phyloP scores from a whole-genome alignment of 1,140 invertebrate species.

The Phymorhynchus buccinoides region DNA sequence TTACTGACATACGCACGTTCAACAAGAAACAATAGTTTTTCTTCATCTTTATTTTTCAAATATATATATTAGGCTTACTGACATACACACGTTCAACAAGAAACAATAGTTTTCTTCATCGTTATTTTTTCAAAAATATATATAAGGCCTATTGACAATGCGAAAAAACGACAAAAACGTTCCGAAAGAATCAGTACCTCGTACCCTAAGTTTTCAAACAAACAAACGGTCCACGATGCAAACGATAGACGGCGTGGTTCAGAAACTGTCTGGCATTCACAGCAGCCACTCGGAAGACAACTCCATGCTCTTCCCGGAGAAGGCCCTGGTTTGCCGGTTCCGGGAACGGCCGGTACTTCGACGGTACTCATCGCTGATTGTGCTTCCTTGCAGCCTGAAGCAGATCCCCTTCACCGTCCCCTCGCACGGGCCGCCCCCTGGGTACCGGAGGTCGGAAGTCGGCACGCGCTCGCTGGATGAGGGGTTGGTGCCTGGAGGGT shows the following conservation, averaged over 20 bases:
- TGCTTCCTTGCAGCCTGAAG: conserved; percentile 66
- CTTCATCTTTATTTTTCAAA: too few species aligned
- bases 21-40: too few species aligned
- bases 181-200: too few species aligned
- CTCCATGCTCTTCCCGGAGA: conserved; percentile 17
- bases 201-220: too few species aligned
- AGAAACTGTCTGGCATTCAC: too few species aligned
- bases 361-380: conserved; percentile 62
- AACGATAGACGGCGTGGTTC: not conserved
- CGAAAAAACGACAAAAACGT: too few species aligned
- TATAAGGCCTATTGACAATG: too few species aligned
- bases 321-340: conserved; percentile 25
- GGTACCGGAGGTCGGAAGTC: conserved; percentile 27
- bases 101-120: too few species aligned
- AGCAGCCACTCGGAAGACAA: not conserved
- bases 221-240: not conserved
- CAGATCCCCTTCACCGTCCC: conserved; percentile 70
- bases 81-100: too few species aligned
- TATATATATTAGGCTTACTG: too few species aligned
- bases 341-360: conserved; percentile 42
- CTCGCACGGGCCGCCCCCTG: conserved; percentile 1
- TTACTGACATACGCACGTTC: too few species aligned
- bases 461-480: conserved; percentile 46
- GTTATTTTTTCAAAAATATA: too few species aligned
- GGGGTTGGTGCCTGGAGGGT: conserved; percentile 48